These are phyloP conservation scores for Chunga burmeisteri DNA, from an alignment of 2,113 vertebrate genomes.

Conservation along the genomic window DNA sequence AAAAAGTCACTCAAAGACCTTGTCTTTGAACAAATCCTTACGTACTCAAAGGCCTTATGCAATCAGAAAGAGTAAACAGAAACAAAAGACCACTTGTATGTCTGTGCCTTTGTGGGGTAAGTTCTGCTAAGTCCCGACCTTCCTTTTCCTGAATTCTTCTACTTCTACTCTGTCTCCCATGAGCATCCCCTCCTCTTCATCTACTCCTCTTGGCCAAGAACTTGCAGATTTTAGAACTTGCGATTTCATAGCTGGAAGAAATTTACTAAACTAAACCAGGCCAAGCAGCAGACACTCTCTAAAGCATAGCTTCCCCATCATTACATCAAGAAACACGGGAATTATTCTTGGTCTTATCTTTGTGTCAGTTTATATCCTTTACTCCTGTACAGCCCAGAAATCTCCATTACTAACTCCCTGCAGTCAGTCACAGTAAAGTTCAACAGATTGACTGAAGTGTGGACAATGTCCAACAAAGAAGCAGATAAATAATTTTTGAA, in stretches of 20 bases:
- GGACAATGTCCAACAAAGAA: neutral
- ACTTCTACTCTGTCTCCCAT: neutral
- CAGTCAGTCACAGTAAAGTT: neutral
- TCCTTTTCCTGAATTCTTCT: neutral
- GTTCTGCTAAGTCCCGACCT: neutral
- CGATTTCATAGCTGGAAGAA: neutral
- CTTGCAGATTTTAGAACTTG: neutral
- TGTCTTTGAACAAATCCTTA: neutral
- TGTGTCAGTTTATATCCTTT: neutral
- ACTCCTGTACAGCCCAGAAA: neutral
- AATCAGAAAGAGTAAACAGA: neutral
- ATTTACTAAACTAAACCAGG: neutral
- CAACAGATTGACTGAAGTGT: neutral
- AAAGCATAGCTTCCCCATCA: neutral
- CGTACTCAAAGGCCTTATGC: accelerated
- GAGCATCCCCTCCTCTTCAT: neutral
- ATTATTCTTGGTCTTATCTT: neutral
- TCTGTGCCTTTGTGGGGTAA: neutral
- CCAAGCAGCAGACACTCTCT: neutral
- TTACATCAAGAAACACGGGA: neutral
- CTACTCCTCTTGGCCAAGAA: neutral
- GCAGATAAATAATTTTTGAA: neutral
- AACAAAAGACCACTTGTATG: neutral
- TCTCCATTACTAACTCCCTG: neutral
- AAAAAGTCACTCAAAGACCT: neutral